Evolutionary conservation across 2,113 vertebrate species (phyloP).

Genomic region (Oryzias javanicus): DNA sequence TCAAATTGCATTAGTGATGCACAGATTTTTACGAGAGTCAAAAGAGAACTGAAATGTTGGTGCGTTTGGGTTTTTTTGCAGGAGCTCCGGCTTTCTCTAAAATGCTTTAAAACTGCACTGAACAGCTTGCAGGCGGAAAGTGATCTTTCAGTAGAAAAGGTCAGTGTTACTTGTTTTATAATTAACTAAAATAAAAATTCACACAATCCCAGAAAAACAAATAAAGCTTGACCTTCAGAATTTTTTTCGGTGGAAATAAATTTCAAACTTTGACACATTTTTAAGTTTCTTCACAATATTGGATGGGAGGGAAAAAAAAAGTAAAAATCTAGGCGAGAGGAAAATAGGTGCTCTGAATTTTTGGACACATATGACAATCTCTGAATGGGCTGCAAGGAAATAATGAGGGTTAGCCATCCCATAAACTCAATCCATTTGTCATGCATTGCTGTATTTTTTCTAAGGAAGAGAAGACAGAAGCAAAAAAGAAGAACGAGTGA

Average conservation of each 20-base stretch:
- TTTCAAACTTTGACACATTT: conserved; percentile 27
- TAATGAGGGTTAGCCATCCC: conserved; percentile 60
- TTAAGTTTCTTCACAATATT: conserved; percentile 17
- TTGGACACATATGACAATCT: conserved; percentile 69
- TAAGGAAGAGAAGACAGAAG: no score
- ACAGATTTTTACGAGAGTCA: conserved; percentile 61
- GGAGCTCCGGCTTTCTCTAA: conserved; percentile 53
- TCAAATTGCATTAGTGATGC: conserved; percentile 80
- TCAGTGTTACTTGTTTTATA: no score
- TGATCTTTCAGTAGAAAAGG: conserved; percentile 21
- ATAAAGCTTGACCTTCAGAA: background rate
- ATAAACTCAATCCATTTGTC: no score
- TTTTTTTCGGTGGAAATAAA: conserved; percentile 13
- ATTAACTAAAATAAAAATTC: no score
- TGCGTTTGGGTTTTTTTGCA: conserved; percentile 29
- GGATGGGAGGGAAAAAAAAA: background rate
- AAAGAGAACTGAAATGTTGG: conserved; percentile 56
- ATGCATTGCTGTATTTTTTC: no score
- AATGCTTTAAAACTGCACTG: conserved; percentile 12
- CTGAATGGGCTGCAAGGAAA: conserved; percentile 60
- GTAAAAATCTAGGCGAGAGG: conserved; percentile 31
- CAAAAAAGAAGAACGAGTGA: no score
- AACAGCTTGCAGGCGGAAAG: background rate
- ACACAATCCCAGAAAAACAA: background rate
- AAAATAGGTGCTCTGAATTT: conserved; percentile 60